phyloP scores from a whole-genome alignment of 2,113 vertebrate species.

The Pelecanoides urinatrix region DNA sequence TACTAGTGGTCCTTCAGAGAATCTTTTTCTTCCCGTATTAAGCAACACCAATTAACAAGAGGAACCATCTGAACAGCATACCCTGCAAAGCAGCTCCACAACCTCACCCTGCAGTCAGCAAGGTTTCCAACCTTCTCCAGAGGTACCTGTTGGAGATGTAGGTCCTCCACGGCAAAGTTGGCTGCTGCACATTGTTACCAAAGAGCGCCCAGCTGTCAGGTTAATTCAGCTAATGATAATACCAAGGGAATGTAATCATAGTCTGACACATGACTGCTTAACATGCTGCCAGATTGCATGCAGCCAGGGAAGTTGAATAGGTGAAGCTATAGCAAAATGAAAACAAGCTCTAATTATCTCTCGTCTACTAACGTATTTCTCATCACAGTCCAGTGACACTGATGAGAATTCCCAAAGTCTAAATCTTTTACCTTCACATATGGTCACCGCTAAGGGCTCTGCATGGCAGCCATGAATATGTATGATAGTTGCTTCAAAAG shows the following conservation, averaged over 20 bases:
- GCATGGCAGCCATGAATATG: not conserved
- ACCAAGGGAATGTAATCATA: rapidly evolving
- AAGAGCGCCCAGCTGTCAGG: not conserved
- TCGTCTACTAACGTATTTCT: not conserved
- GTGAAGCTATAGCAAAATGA: not conserved
- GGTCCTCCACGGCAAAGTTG: not conserved
- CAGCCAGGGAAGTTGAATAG: not conserved
- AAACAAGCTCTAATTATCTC: not conserved
- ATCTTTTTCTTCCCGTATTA: not conserved
- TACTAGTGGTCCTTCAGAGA: constrained; percentile 5
- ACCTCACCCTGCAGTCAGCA: not conserved
- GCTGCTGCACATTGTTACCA: not conserved
- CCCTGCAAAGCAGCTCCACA: not conserved
- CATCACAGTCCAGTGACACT: not conserved
- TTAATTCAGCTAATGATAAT: not conserved
- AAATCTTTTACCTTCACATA: not conserved
- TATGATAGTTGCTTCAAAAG: not conserved
- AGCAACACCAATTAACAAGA: not conserved
- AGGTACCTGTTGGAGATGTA: not conserved
- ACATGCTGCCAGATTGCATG: rapidly evolving
- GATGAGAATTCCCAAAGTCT: not conserved
- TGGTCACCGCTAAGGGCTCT: not conserved
- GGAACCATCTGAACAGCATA: not conserved
- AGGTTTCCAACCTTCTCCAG: not conserved
- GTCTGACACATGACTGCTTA: not conserved